A percentile compares a stretch with the other conserved stretches of the same genome.
Conservation (phyloP, 2,888 invertebrate species). For the Lasioglossum vierecki region DNA sequence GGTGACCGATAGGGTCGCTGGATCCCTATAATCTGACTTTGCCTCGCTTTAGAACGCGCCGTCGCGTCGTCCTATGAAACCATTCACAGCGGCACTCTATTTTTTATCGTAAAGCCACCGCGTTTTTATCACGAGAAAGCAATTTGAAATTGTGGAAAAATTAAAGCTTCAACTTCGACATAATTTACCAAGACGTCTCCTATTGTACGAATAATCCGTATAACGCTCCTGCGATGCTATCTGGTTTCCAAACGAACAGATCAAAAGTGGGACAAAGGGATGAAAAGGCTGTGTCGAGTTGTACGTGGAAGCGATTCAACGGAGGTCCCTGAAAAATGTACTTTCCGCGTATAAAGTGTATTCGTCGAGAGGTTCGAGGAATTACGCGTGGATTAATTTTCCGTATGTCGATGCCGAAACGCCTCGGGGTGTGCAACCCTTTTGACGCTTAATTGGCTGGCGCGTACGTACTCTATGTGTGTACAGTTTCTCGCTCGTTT, state of each 20-base stretch:
- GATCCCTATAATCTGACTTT: background rate
- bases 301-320: background rate
- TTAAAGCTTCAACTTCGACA: background rate
- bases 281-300: background rate
- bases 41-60: background rate
- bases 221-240: background rate
- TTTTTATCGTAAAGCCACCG: background rate
- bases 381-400: slow-evolving; percentile 68
- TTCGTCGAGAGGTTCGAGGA: slow-evolving; percentile 45
- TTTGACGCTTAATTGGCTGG: slow-evolving; percentile 65
- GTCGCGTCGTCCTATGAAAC: background rate
- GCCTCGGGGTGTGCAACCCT: slow-evolving; percentile 47
- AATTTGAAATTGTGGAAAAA: background rate
- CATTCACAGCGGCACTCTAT: background rate
- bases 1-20: slow-evolving; percentile 1
- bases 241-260: background rate
- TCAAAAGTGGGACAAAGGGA: background rate
- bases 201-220: background rate
- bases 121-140: background rate
- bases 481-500: slow-evolving; percentile 62
- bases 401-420: slow-evolving; percentile 56
- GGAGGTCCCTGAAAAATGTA: background rate
- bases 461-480: slow-evolving; percentile 54
- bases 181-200: background rate
- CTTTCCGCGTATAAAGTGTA: background rate